Evolutionary conservation across 1,140 invertebrate species (phyloP).

Genomic region (Oreohelix idahoensis): DNA sequence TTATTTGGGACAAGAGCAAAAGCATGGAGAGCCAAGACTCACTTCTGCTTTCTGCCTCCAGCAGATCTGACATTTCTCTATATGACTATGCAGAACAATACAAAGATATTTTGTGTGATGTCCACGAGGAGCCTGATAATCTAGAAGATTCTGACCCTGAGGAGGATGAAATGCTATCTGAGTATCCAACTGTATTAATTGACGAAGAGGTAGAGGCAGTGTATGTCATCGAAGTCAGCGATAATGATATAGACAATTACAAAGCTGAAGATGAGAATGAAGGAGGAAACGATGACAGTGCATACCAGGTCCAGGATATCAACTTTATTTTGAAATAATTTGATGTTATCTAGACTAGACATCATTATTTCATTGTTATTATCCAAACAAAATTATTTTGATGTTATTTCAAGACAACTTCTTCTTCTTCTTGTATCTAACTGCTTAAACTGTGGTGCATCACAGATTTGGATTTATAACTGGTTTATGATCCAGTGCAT

Average conservation of each 20-base stretch:
- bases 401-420: too few species aligned
- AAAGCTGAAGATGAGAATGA: neutral
- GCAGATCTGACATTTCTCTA: neutral
- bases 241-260: neutral
- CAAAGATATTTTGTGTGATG: conserved; percentile 1
- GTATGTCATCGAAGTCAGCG: neutral
- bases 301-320: neutral
- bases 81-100: neutral
- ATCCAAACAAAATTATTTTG: too few species aligned
- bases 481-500: too few species aligned
- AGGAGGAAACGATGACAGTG: neutral
- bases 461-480: too few species aligned
- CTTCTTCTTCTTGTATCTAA: too few species aligned
- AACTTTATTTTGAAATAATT: too few species aligned
- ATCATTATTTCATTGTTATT: too few species aligned
- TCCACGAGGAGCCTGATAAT: conserved; percentile 24
- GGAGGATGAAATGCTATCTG: neutral
- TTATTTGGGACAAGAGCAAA: neutral
- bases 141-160: neutral
- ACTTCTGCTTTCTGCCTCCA: too few species aligned
- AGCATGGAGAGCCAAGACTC: conserved; percentile 3
- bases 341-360: too few species aligned
- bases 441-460: too few species aligned
- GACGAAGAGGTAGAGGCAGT: neutral
- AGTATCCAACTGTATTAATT: neutral